Evolutionary conservation across 2,888 invertebrate species (phyloP).

Genomic region (Malacosoma neustria): DNA sequence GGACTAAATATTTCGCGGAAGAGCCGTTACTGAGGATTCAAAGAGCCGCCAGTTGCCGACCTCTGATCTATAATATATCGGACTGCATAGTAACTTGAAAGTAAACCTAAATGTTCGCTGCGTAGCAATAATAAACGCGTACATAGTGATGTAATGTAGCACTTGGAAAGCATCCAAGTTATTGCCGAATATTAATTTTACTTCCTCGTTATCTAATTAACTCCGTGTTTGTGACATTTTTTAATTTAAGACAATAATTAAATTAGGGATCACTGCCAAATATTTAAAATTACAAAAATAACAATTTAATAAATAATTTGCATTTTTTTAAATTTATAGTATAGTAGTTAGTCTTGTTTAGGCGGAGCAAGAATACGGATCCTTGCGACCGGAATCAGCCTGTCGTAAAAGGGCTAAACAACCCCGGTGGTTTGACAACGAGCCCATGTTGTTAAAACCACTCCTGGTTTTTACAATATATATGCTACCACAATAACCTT

Average conservation of each 20-base stretch:
- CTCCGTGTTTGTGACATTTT: background rate
- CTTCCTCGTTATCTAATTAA: background rate
- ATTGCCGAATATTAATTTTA: slow-evolving; percentile 2
- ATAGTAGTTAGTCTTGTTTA: too few species aligned
- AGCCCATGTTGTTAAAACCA: background rate
- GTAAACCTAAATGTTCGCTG: too few species aligned
- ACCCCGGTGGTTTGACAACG: background rate
- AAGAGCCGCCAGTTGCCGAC: too few species aligned
- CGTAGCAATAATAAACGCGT: too few species aligned
- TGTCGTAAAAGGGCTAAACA: background rate
- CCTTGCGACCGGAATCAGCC: background rate
- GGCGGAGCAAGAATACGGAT: background rate
- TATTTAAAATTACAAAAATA: too few species aligned
- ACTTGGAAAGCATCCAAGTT: slow-evolving; percentile 10
- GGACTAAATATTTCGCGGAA: too few species aligned
- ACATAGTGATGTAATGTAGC: too few species aligned
- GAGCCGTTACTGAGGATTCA: too few species aligned
- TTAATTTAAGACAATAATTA: background rate
- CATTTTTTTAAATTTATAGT: too few species aligned
- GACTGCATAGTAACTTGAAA: too few species aligned
- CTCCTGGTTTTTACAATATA: background rate
- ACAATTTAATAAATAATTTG: too few species aligned
- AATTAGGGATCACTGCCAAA: background rate
- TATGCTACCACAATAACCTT: background rate
- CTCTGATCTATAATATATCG: too few species aligned